Evolutionary conservation across 2,113 vertebrate genomes (phyloP).

Genomic region (Amblyopsis rosae): DNA sequence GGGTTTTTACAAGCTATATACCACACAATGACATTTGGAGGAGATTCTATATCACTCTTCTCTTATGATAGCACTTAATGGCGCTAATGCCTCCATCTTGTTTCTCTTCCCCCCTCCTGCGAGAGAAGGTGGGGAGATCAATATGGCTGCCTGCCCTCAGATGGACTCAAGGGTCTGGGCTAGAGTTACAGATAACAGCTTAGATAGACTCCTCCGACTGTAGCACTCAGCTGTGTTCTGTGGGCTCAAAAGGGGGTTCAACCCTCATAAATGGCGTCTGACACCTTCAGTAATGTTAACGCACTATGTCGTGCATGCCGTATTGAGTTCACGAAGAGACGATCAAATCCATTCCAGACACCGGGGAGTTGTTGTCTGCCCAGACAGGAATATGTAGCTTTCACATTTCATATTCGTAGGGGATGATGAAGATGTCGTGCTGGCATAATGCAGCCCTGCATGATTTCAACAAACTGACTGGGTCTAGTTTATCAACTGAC

Average conservation of each 20-base stretch:
- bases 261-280: slow-evolving; percentile 45
- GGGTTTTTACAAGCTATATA: slow-evolving; percentile 33
- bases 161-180: slow-evolving; percentile 65
- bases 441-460: slow-evolving; percentile 45
- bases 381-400: slow-evolving; percentile 17
- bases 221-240: slow-evolving; percentile 14
- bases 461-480: slow-evolving; percentile 36
- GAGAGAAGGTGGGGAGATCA: slow-evolving; percentile 64
- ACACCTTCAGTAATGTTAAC: slow-evolving; percentile 46
- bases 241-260: slow-evolving; percentile 31
- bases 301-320: slow-evolving; percentile 36
- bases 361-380: slow-evolving; percentile 14
- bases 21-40: slow-evolving; percentile 44
- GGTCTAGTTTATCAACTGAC: not conserved
- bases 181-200: slow-evolving; percentile 67
- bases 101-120: slow-evolving; percentile 41
- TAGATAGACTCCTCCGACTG: slow-evolving; percentile 29
- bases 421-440: slow-evolving; percentile 68
- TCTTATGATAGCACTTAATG: slow-evolving; percentile 59
- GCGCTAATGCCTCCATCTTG: slow-evolving; percentile 65
- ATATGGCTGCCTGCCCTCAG: slow-evolving; percentile 62
- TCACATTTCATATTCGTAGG: slow-evolving; percentile 30
- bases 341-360: slow-evolving; percentile 19
- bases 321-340: slow-evolving; percentile 34
- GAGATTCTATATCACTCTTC: slow-evolving; percentile 62